Base-by-base conservation (phyloP, 1,140 invertebrate genomes). In the Holotrichia oblita region DNA sequence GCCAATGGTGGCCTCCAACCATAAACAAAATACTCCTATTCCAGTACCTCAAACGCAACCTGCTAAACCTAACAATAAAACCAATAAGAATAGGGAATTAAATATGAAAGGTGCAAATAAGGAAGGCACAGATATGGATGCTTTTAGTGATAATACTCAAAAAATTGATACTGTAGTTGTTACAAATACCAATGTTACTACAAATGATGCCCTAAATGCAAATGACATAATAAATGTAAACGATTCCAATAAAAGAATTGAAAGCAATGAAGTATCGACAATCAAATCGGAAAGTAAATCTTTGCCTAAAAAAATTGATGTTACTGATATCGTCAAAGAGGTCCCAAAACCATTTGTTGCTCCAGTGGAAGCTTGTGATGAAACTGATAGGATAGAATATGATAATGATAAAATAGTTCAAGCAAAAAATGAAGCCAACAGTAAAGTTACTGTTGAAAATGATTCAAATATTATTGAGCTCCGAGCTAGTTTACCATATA, bases 81-180 rank as follows among this genome's bases (percentile, higher is more conserved):
- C 84, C 6, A 84, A 83, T 44, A 87, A 87, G 80, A 83, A 84
- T 77, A 84, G 82, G 44, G 86, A 87, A 69, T 64, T 87, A 6
- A 87, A 87, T 79, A 76, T 84, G 34, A 87, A 87, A 77, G 87
- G 87, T 69, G 85, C 86, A 10, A 86, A 81, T 73, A 87, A 87
- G 77, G 85, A 87, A 80, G 87, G 87, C 78, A 86, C 85, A n/a
- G 87, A 87, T 77, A 87, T 87, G 87, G 87, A 87, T 81, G 86
- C 85, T 6, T 87, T 87, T 77, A 85, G 83, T 72, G 84, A 85
- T 72, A 85, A 84, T 61, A 76, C 42, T 34, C 24, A 34, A 59
- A n/a, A 20, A 20, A 34, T 76, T 48, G 41, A 40, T 34, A 76
- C 75, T 22, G 44, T 76, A 20, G 75, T 55, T 44, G 40, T 48